Percentiles rank a stretch among this genome's conserved stretches.
These are phyloP conservation scores for Perizoma flavofasciatum DNA, from an alignment of 2,888 invertebrate genomes.

Conservation along the genomic window DNA sequence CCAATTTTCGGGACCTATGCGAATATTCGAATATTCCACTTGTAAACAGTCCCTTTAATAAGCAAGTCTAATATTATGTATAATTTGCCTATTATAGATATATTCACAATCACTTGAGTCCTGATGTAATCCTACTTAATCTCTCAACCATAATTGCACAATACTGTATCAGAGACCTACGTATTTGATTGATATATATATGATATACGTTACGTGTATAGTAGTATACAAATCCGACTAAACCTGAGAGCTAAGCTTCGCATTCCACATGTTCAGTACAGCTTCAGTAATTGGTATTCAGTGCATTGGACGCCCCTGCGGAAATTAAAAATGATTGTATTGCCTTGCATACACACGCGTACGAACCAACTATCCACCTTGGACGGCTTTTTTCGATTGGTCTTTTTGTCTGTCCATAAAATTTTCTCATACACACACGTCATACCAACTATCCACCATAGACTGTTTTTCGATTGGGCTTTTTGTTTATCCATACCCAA, in stretches of 20 bases:
- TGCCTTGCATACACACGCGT: conserved; percentile 47
- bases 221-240: conserved; percentile 48
- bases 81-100: not conserved
- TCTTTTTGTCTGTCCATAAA: not conserved
- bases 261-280: conserved; percentile 69
- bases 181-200: conserved; percentile 43
- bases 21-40: no score
- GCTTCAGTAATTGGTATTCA: conserved; percentile 76
- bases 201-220: conserved; percentile 22
- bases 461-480: conserved; percentile 2
- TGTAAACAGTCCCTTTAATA: no score
- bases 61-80: no score
- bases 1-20: no score
- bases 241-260: conserved; percentile 48
- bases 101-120: conserved; percentile 22
- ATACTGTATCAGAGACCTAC: conserved; percentile 39
- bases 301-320: conserved; percentile 62
- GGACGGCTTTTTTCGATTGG: conserved; percentile 11
- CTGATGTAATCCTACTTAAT: conserved; percentile 31
- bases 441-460: conserved; percentile 6
- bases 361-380: conserved; percentile 14
- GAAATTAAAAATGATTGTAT: conserved; percentile 78
- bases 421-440: no score
- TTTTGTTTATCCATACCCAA: not conserved
- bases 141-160: conserved; percentile 43